Evolutionary conservation across 2,888 invertebrate species (phyloP).

Genomic region (Automeris io): DNA sequence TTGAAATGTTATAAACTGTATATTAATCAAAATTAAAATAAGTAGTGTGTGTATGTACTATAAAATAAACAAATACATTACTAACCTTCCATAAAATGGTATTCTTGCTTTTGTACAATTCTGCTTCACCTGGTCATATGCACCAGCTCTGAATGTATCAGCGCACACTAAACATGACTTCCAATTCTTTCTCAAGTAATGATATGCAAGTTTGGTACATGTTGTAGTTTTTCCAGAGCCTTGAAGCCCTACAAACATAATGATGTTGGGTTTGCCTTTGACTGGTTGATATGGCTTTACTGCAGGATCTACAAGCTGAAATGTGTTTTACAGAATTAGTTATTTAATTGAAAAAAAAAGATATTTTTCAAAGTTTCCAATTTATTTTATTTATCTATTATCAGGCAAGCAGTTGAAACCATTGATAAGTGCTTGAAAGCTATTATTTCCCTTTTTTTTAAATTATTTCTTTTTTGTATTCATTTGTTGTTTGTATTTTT

Average conservation of each 20-base stretch:
- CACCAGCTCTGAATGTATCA: constrained; percentile 99
- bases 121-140: constrained; percentile 99
- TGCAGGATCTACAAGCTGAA: constrained; percentile 95
- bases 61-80: not conserved
- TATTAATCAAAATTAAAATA: too few relatives aligned
- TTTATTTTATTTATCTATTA: too few relatives aligned
- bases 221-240: constrained; percentile 99
- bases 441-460: too few relatives aligned
- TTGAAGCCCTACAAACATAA: constrained; percentile 99
- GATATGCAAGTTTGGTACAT: constrained; percentile 99
- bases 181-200: constrained; percentile 99
- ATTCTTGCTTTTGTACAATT: constrained; percentile 99
- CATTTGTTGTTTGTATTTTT: too few relatives aligned
- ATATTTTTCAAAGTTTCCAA: not conserved
- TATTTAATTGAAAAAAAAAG: not conserved
- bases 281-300: constrained; percentile 97
- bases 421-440: too few relatives aligned
- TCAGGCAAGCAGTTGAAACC: too few relatives aligned
- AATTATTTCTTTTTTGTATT: too few relatives aligned
- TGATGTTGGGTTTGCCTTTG: constrained; percentile 95
- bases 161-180: constrained; percentile 99
- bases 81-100: constrained; percentile 97
- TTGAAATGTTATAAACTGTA: too few relatives aligned
- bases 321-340: constrained; percentile 5
- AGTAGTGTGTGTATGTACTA: too few relatives aligned